Evolutionary conservation across 2,113 vertebrate species (phyloP).

Genomic region (Melanotaenia duboulayi): DNA sequence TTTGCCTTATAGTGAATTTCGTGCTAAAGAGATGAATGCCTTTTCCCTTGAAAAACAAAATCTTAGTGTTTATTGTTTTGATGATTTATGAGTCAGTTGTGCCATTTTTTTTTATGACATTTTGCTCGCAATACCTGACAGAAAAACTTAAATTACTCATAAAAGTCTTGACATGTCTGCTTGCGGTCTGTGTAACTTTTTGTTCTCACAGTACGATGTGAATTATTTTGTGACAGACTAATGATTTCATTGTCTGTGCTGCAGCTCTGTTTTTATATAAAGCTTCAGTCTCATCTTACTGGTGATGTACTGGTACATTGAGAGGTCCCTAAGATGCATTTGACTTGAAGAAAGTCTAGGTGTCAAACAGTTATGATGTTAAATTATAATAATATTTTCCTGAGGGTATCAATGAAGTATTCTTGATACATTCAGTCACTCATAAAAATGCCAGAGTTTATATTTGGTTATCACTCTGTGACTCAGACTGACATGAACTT

Average conservation of each 20-base stretch:
- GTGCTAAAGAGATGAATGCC: not conserved
- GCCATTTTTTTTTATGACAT: not conserved
- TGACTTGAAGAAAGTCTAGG: not conserved
- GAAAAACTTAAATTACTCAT: conserved; percentile 47
- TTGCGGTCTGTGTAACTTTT: conserved; percentile 16
- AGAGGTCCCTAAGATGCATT: not conserved
- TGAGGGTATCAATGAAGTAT: too few species aligned
- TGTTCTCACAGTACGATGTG: conserved; percentile 19
- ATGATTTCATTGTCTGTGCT: not conserved
- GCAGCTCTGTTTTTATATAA: conserved; percentile 13
- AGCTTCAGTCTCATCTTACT: conserved; percentile 11
- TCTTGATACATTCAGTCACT: too few species aligned
- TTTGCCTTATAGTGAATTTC: not conserved
- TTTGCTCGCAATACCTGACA: conserved; percentile 4
- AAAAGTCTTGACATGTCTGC: conserved; percentile 14
- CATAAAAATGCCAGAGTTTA: too few species aligned
- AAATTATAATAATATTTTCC: too few species aligned
- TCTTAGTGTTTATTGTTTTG: not conserved
- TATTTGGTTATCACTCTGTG: too few species aligned
- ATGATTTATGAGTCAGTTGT: conserved; percentile 4
- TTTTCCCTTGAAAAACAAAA: not conserved
- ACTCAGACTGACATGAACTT: too few species aligned
- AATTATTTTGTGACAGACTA: not conserved
- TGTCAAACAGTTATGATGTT: too few species aligned
- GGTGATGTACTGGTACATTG: not conserved